A percentile compares a stretch with the other conserved stretches of the same genome.
Evolutionary conservation across 2,113 vertebrate genomes (phyloP).

Genomic region (Hymenochirus boettgeri): DNA sequence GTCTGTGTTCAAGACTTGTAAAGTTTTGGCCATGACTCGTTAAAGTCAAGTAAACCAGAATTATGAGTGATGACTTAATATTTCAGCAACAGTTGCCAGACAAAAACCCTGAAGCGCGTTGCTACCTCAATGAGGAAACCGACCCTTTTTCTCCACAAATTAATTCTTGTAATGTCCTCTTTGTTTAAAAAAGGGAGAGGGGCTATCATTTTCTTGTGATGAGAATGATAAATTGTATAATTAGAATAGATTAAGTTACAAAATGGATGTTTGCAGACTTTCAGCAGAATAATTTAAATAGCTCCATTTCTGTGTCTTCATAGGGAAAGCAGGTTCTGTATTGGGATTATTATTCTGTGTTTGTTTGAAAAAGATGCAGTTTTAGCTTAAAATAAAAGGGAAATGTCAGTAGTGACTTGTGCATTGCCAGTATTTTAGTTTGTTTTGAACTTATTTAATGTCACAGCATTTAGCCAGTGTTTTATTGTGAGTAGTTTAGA

Average conservation of each 20-base stretch:
- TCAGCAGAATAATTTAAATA: too few species aligned
- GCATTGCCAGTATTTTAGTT: neutral
- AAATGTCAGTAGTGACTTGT: neutral
- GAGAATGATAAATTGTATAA: too few species aligned
- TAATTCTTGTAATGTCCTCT: too few species aligned
- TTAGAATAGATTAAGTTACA: too few species aligned
- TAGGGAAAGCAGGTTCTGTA: too few species aligned
- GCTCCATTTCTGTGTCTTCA: too few species aligned
- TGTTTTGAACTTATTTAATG: neutral
- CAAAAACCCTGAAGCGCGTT: conserved; percentile 3
- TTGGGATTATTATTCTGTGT: too few species aligned
- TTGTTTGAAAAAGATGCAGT: too few species aligned
- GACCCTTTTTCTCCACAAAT: too few species aligned
- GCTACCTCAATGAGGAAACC: neutral
- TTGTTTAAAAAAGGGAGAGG: too few species aligned
- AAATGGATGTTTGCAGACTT: too few species aligned
- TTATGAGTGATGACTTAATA: neutral
- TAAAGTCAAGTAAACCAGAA: neutral
- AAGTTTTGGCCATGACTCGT: neutral
- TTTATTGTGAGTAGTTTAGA: conserved; percentile 13
- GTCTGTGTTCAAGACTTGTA: neutral
- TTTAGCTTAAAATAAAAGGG: neutral
- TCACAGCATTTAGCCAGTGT: conserved; percentile 5
- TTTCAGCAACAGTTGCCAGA: conserved; percentile 29
- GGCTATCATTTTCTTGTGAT: too few species aligned